phyloP scores from a whole-genome alignment of 1,140 invertebrate species.

The Drosophila malerkotliana region DNA sequence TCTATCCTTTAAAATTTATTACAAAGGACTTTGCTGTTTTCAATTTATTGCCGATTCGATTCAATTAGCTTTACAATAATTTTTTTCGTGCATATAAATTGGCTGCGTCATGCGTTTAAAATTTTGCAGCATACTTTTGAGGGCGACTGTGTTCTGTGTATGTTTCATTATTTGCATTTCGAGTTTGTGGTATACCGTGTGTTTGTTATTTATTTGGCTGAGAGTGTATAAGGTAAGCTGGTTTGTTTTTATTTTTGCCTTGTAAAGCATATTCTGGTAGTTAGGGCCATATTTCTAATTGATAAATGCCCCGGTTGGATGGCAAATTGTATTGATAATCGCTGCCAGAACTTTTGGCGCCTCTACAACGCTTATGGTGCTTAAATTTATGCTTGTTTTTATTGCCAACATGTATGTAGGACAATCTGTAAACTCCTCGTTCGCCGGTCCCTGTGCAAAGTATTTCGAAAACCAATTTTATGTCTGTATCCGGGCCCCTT shows the following conservation, averaged over 20 bases:
- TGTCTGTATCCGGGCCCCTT: not conserved
- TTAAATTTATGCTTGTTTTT: constrained; percentile 27
- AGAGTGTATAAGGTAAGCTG: constrained; percentile 40
- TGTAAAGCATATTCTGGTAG: not conserved
- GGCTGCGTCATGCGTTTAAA: constrained; percentile 65
- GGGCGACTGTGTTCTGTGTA: constrained; percentile 22
- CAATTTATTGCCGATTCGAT: constrained; percentile 56
- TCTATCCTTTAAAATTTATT: not conserved
- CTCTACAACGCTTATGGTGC: constrained; percentile 30
- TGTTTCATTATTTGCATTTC: constrained; percentile 28
- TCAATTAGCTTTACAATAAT: constrained; percentile 39
- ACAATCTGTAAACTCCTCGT: not conserved
- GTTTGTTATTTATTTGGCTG: constrained; percentile 64
- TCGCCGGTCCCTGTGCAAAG: constrained; percentile 20
- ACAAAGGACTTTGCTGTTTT: constrained; percentile 25
- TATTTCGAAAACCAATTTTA: constrained; percentile 11
- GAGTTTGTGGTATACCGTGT: constrained; percentile 42
- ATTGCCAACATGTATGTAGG: not conserved
- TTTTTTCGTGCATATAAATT: constrained; percentile 56
- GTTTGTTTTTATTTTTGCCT: constrained; percentile 18
- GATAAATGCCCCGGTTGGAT: constrained; percentile 37
- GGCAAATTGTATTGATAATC: constrained; percentile 56
- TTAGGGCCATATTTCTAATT: constrained; percentile 44
- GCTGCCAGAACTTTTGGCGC: constrained; percentile 38
- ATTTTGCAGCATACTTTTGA: constrained; percentile 70